Evolutionary conservation across 2,888 invertebrate genomes (phyloP), one percentile per base, ranked within the genome.

Genomic region (Crioceris asparagi): DNA sequence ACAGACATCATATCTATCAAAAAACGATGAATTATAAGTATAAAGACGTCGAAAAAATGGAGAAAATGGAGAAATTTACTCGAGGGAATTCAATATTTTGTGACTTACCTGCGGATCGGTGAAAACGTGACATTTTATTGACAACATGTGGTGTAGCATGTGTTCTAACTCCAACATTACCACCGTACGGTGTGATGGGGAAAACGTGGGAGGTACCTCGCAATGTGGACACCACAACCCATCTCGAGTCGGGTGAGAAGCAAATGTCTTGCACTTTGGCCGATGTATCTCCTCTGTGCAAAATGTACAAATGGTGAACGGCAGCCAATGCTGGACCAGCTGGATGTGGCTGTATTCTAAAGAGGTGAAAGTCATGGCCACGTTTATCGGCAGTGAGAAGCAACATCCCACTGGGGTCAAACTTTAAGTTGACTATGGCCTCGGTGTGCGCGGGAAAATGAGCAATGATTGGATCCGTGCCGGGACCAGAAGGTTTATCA

Each of bases 121-220:
- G 94, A 72, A 94, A 98, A 19, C 62, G 76, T 46, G 93, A 93
- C 59, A 92, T 73, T 49, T 91, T 77, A 68, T 97, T 94, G 42
- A 93, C 93, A 47, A 94, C 90, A 58, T 91, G 83, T 41, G 87
- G 78, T 40, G 86, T 83, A n/a, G 87, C 84, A 68, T 97, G 97
- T 1, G 97, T 98, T 47, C 97, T 75, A 36, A 90, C 83, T 39
- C 85, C 88, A 46, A 88, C 79, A 37, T 82, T 73, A 34, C 97
- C 94, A 48, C 96, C 96, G 62, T 97, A 98, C 12, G 97, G 90
- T 11, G 91, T 91, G 32, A 98, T 77, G 7, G 97, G 92, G 68
- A 96, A 98, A 46, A 98, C 83, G 65, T 98, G 98, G 18, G 94
- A 94, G 1, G 98, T 98, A 43, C 97, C 98, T 44, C 94, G 79